phyloP scores from a whole-genome alignment of 2,888 invertebrate genomes.

The Sinohyriopsis cumingii region DNA sequence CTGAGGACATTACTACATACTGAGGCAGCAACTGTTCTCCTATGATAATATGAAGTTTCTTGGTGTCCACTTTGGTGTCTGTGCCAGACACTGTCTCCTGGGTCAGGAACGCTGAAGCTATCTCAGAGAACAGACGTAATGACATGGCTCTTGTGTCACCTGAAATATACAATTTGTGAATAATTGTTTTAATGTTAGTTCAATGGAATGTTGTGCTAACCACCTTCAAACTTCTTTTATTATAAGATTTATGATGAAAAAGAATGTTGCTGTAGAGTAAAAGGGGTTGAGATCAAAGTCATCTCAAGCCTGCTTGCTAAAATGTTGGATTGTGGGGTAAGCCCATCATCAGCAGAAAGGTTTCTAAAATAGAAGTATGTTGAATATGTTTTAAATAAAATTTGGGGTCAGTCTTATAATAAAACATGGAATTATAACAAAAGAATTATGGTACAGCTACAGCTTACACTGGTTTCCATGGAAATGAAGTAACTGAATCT shows the following conservation, averaged over 20 bases:
- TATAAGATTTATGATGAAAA: neutral
- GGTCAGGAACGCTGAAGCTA: constrained; percentile 63
- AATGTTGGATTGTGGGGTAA: too few relatives aligned
- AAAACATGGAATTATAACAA: too few relatives aligned
- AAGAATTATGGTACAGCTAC: too few relatives aligned
- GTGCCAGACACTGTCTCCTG: constrained; percentile 49
- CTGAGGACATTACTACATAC: constrained; percentile 52
- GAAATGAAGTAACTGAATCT: too few relatives aligned
- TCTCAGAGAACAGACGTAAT: constrained; percentile 66
- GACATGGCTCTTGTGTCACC: constrained; percentile 65
- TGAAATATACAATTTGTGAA: constrained; percentile 21
- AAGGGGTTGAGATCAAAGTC: too few relatives aligned
- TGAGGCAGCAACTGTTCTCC: constrained; percentile 64
- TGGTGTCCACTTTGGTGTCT: constrained; percentile 44
- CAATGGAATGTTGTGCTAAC: neutral
- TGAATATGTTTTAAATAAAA: too few relatives aligned
- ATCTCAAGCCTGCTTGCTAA: too few relatives aligned
- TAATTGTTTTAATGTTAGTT: neutral
- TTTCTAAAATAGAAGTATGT: too few relatives aligned
- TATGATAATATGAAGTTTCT: constrained; percentile 60
- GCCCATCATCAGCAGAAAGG: too few relatives aligned
- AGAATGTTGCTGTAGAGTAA: too few relatives aligned
- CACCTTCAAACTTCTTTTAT: neutral
- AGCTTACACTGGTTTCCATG: too few relatives aligned
- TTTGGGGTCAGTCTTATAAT: too few relatives aligned